Base-by-base conservation (phyloP, 64 coral and sea anemone species). In the Actinia equina region DNA sequence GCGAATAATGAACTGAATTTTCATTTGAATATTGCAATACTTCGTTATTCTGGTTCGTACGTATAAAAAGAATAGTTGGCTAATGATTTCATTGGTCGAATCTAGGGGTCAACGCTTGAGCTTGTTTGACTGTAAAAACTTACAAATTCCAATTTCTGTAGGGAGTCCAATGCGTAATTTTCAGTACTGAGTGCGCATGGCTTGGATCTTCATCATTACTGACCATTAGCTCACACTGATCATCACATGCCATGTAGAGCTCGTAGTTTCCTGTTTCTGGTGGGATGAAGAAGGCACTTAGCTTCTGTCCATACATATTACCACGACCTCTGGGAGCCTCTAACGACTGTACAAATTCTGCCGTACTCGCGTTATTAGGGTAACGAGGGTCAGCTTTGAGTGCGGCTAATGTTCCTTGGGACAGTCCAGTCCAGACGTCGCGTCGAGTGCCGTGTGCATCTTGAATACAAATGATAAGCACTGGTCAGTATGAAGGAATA, bases 121-220 rank as follows among this genome's bases (percentile, higher is more conserved):
- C n/a, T n/a, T n/a, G n/a, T n/a, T n/a, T n/a, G n/a, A n/a, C n/a
- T n/a, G n/a, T n/a, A 37, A 37, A 37, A 51, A 63, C 83, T 85
- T 83, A 95, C 93, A 70, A 43, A 54, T 88, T 77, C 93, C 93
- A 95, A 9, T 86, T 80, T 63, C 89, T 95, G 86, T 88, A 95
- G 0, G 22, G 13, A 26, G 93, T 95, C 43, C 26, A 86, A 3
- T 49, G 59, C 1, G 20, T 64, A 22, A 95, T 11, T 0, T 20
- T 42, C 25, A 95, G 37, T 17, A 89, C 12, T 20, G 84, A 62
- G 1, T 76, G 19, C 10, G 77, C 83, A 43, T 89, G 92, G 60
- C 59, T 22, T 65, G 44, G 74, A 10, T 70, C 80, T 1, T 88
- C 20, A 71, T 93, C 57, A 44, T 22, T 41, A 58, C 86, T 89